Evolutionary conservation across 1,140 invertebrate species (phyloP).

Genomic region (Ceratina calcarata): DNA sequence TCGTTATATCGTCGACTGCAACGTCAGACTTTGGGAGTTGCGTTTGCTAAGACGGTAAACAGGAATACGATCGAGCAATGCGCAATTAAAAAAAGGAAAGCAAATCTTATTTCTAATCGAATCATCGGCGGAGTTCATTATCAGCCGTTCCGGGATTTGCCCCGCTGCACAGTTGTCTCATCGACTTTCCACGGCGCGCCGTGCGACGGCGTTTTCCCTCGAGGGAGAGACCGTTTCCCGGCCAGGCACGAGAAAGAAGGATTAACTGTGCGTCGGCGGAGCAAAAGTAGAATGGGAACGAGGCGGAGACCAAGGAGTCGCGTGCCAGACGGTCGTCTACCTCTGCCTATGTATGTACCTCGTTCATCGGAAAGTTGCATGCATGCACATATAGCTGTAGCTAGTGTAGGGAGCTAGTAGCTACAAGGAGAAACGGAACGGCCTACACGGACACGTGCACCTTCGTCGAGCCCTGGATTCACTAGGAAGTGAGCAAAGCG

Average conservation of each 20-base stretch:
- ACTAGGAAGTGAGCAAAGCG: not conserved
- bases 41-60: not conserved
- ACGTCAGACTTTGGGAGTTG: not conserved
- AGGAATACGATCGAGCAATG: not conserved
- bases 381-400: no score
- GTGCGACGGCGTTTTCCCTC: not conserved
- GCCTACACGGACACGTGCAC: not conserved
- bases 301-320: not conserved
- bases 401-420: not conserved
- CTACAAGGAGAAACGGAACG: constrained; percentile 21
- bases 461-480: constrained; percentile 5
- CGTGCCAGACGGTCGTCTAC: constrained; percentile 1
- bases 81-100: not conserved
- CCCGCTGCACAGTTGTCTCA: not conserved
- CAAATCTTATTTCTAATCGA: not conserved
- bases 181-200: not conserved
- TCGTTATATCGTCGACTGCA: not conserved
- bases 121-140: not conserved
- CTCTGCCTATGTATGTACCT: no score
- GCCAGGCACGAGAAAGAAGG: not conserved
- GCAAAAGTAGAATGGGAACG: constrained; percentile 17
- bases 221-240: not conserved
- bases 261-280: constrained; percentile 10
- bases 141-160: not conserved
- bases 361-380: constrained; percentile 4